These are phyloP conservation scores for Onychostoma macrolepis DNA, from an alignment of 2,113 vertebrate genomes.

Conservation along the genomic window DNA sequence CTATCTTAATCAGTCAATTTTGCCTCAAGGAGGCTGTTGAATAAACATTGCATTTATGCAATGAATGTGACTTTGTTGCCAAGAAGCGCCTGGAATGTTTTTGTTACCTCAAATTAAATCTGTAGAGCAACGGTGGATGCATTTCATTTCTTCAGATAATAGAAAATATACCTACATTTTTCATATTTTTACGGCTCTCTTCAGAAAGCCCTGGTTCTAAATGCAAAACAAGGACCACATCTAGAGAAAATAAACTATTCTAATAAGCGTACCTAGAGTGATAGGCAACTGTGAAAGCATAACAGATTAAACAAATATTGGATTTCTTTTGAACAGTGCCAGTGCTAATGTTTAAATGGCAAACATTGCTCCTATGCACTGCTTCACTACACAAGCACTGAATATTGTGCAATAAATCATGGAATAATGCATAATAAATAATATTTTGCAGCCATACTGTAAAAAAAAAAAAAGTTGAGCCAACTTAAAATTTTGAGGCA, in stretches of 20 bases:
- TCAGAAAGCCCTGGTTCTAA: not conserved
- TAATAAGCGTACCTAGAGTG: constrained; percentile 11
- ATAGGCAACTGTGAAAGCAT: constrained; percentile 21
- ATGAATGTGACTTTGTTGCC: constrained; percentile 17
- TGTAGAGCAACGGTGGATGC: not conserved
- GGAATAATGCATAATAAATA: not conserved
- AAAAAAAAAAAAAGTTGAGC: too few relatives aligned
- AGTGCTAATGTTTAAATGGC: constrained; percentile 20
- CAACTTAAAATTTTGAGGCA: too few relatives aligned
- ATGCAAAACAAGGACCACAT: not conserved
- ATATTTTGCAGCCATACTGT: not conserved
- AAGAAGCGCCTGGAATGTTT: constrained; percentile 27
- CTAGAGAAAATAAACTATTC: constrained; percentile 13
- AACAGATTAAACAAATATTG: constrained; percentile 11
- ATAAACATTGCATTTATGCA: not conserved
- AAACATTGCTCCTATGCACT: constrained; percentile 3
- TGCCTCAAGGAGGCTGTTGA: not conserved
- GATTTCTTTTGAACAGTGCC: constrained; percentile 20
- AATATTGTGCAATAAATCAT: not conserved
- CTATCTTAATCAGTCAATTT: not conserved
- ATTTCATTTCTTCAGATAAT: constrained; percentile 27
- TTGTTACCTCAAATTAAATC: constrained; percentile 12
- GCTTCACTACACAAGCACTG: not conserved
- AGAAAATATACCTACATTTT: not conserved
- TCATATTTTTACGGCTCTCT: not conserved